Conservation (phyloP, 1,140 invertebrate genomes). For the Drosophila lacteicornis region DNA sequence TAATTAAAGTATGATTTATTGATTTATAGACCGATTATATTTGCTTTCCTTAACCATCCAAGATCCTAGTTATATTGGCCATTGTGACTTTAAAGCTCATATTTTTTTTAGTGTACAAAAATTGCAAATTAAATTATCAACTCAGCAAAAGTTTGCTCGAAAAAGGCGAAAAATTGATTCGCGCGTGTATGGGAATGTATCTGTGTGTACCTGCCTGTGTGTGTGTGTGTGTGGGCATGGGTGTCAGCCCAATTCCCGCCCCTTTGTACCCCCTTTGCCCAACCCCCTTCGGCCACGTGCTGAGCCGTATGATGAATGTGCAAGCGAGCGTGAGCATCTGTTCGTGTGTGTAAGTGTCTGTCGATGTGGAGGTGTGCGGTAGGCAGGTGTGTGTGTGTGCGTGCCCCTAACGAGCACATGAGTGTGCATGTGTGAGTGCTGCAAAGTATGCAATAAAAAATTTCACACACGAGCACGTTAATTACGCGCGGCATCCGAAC, state of each 20-base stretch:
- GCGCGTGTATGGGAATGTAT: conserved; percentile 25
- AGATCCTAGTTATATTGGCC: background rate
- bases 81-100: background rate
- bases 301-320: conserved; percentile 80
- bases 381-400: conserved; percentile 11
- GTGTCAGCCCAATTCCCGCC: conserved; percentile 1
- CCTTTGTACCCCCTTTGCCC: background rate
- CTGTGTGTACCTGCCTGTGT: conserved; percentile 16
- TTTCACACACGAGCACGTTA: conserved; percentile 79
- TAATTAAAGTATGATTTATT: background rate
- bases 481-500: conserved; percentile 54
- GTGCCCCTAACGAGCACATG: conserved; percentile 64
- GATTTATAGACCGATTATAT: background rate
- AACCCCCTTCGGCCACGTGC: conserved; percentile 45
- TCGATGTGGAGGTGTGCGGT: conserved; percentile 22
- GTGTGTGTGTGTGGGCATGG: conserved; percentile 17
- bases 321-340: conserved; percentile 77
- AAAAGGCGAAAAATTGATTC: conserved; percentile 61
- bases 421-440: conserved; percentile 44
- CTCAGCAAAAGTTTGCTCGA: conserved; percentile 64
- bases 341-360: conserved; percentile 65
- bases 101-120: conserved; percentile 26
- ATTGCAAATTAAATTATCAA: conserved; percentile 81
- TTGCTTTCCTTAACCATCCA: too few relatives aligned
- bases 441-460: conserved; percentile 81